A percentile compares a stretch with the other conserved stretches of the same genome.
These are phyloP conservation scores for Agriotes lineatus DNA, from an alignment of 2,888 invertebrate genomes.

Conservation along the genomic window DNA sequence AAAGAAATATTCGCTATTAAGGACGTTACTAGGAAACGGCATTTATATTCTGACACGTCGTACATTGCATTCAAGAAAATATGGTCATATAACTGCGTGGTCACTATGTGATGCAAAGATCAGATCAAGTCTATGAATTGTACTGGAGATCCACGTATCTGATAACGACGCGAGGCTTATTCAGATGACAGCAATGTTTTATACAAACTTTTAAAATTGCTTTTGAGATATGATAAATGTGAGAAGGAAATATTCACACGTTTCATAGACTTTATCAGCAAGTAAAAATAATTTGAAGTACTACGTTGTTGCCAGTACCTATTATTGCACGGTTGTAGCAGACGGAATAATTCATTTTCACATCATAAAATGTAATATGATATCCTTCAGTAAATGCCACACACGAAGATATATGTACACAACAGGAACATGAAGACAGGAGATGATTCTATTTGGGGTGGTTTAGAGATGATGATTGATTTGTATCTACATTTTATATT, in stretches of 20 bases:
- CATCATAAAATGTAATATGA: too few relatives aligned
- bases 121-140: constrained; percentile 10
- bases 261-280: too few relatives aligned
- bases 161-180: not conserved
- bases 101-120: constrained; percentile 19
- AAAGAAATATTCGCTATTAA: too few relatives aligned
- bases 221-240: too few relatives aligned
- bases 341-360: too few relatives aligned
- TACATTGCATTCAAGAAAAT: constrained; percentile 6
- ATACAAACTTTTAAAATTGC: not conserved
- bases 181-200: constrained; percentile 2
- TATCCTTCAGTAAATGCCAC: too few relatives aligned
- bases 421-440: not conserved
- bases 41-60: not conserved
- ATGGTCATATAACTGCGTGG: not conserved
- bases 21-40: too few relatives aligned
- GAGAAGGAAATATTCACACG: too few relatives aligned
- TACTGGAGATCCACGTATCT: constrained; percentile 9
- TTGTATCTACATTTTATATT: not conserved
- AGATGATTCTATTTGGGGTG: not conserved
- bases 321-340: too few relatives aligned
- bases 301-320: too few relatives aligned
- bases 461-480: not conserved
- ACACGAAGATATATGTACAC: too few relatives aligned
- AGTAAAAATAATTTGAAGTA: too few relatives aligned